These are phyloP conservation scores for Smittia aterrima DNA, from an alignment of 2,888 invertebrate genomes.

Conservation along the genomic window DNA sequence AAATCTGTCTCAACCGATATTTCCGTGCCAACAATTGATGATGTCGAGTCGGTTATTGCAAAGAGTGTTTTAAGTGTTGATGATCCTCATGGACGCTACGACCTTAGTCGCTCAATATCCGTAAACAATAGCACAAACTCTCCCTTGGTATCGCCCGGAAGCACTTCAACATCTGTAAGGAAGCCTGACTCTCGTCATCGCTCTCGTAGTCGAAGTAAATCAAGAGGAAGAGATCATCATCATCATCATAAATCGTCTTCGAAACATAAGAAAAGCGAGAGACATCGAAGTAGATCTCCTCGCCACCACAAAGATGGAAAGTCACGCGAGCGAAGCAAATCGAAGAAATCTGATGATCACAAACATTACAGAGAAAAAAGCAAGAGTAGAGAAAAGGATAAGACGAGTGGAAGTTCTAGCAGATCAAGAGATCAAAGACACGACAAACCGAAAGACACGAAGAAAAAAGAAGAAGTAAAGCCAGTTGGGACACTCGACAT, in stretches of 20 bases:
- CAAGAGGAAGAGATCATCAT: constrained; percentile 28
- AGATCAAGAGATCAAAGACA: constrained; percentile 18
- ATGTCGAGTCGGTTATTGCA: constrained; percentile 59
- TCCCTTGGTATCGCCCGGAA: constrained; percentile 26
- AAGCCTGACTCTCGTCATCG: neutral
- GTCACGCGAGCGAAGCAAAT: constrained; percentile 47
- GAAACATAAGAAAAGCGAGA: constrained; percentile 42
- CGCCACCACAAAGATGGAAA: constrained; percentile 47
- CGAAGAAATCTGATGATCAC: constrained; percentile 46
- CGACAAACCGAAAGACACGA: neutral
- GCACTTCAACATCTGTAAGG: constrained; percentile 17
- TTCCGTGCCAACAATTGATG: constrained; percentile 61
- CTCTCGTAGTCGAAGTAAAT: constrained; percentile 29
- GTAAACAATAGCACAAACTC: constrained; percentile 15
- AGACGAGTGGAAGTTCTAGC: constrained; percentile 41
- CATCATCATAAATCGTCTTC: constrained; percentile 41
- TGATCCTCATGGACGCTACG: constrained; percentile 43
- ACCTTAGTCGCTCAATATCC: constrained; percentile 24
- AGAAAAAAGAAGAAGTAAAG: neutral
- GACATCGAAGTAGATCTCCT: constrained; percentile 42
- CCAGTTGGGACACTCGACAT: neutral
- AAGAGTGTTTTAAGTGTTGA: constrained; percentile 5
- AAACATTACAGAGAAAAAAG: constrained; percentile 44
- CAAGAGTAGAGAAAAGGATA: constrained; percentile 32
- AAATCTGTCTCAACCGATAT: constrained; percentile 55